Evolutionary conservation across 1,140 invertebrate species (phyloP).

Genomic region (Caerostris extrusa): DNA sequence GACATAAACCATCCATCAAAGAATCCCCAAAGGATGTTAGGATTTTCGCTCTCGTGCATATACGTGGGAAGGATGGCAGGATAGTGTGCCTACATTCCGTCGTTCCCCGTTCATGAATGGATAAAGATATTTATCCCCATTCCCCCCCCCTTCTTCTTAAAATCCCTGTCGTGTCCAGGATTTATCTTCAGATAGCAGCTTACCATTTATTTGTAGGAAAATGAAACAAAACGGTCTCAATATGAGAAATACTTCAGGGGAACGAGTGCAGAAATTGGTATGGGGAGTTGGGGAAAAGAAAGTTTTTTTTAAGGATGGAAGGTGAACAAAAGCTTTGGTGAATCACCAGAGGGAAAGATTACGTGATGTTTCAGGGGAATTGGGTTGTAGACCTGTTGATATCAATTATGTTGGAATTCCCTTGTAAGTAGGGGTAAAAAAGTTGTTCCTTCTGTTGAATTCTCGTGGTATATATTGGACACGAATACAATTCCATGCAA

Average conservation of each 20-base stretch:
- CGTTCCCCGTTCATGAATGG: constrained; percentile 42
- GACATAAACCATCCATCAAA: constrained; percentile 67
- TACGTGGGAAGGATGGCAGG: not conserved
- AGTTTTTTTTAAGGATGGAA: constrained; percentile 27
- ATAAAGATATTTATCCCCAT: constrained; percentile 56
- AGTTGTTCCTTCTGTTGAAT: not conserved
- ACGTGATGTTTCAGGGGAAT: constrained; percentile 15
- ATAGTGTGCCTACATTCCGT: constrained; percentile 24
- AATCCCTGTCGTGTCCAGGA: constrained; percentile 48
- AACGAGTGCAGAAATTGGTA: constrained; percentile 55
- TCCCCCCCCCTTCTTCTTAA: not conserved
- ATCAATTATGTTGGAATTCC: constrained; percentile 46
- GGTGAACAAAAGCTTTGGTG: not conserved
- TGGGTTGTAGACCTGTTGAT: constrained; percentile 54
- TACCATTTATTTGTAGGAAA: constrained; percentile 61
- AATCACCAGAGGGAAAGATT: not conserved
- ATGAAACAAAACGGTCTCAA: constrained; percentile 54
- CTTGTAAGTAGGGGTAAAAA: not conserved
- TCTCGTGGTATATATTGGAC: constrained; percentile 1
- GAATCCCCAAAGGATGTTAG: constrained; percentile 62
- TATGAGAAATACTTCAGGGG: not conserved
- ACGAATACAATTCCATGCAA: not conserved
- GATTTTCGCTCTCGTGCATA: constrained; percentile 53
- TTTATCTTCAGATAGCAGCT: constrained; percentile 60
- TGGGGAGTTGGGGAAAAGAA: not conserved